Evolutionary conservation across 2,888 invertebrate genomes (phyloP).

Genomic region (Cheilosia grossa): DNA sequence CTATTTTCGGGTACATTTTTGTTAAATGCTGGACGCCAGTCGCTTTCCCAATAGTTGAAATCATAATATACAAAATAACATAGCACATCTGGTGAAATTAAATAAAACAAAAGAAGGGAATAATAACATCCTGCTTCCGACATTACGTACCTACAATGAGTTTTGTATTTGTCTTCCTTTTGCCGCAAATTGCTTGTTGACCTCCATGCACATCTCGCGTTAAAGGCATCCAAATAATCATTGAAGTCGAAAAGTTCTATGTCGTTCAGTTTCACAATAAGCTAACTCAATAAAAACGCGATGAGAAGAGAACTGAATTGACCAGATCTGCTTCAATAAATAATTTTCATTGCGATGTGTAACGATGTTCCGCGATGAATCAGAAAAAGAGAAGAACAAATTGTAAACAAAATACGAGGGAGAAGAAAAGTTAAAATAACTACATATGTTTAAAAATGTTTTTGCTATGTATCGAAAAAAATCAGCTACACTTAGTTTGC

Average conservation of each 20-base stretch:
- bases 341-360: conserved; percentile 43
- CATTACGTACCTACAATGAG: conserved; percentile 16
- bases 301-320: conserved; percentile 42
- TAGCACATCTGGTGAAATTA: not conserved
- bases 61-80: too few species aligned
- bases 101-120: conserved; percentile 23
- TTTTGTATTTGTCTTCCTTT: conserved; percentile 38
- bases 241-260: conserved; percentile 17
- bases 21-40: not conserved
- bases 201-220: conserved; percentile 31
- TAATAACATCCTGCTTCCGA: conserved; percentile 10
- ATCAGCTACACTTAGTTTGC: conserved; percentile 51
- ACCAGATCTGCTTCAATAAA: conserved; percentile 44
- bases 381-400: conserved; percentile 25
- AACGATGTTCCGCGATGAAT: conserved; percentile 33
- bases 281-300: conserved; percentile 27
- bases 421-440: conserved; percentile 48
- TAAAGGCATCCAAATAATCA: conserved; percentile 36
- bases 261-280: conserved; percentile 15
- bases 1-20: not conserved
- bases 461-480: conserved; percentile 28
- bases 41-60: too few species aligned
- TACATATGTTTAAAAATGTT: conserved; percentile 17
- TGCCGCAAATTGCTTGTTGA: conserved; percentile 21
- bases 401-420: conserved; percentile 52